phyloP scores from a whole-genome alignment of 2,113 vertebrate species.

The Aphelocoma coerulescens region DNA sequence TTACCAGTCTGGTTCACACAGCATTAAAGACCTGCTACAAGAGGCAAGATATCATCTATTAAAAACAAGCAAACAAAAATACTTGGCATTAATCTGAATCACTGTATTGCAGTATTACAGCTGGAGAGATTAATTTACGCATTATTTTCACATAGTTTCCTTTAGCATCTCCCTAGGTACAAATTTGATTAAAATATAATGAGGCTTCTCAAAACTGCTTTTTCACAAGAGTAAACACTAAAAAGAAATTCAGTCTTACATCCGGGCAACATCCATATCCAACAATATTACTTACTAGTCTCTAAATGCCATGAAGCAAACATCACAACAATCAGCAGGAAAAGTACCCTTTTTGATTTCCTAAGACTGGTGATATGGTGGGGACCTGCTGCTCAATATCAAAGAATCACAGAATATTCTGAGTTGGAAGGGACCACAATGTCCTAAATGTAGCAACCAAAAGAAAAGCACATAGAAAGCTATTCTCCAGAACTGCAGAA shows the following conservation, averaged over 20 bases:
- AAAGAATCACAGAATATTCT: background rate
- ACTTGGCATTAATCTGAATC: conserved; percentile 31
- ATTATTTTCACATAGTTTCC: conserved; percentile 20
- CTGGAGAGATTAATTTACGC: conserved; percentile 10
- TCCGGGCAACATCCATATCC: background rate
- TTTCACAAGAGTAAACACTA: conserved; percentile 22
- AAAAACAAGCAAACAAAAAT: background rate
- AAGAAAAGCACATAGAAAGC: background rate
- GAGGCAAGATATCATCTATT: background rate
- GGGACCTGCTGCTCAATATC: background rate
- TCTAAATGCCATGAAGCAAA: background rate
- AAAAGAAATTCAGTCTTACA: conserved; percentile 11
- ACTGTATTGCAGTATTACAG: background rate
- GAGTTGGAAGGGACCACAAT: background rate
- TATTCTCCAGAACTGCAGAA: background rate
- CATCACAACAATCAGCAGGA: background rate
- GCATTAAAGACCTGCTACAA: conserved; percentile 3
- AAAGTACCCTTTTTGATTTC: background rate
- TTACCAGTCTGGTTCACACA: background rate
- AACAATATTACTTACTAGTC: background rate
- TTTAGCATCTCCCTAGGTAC: conserved; percentile 43
- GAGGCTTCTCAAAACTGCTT: conserved; percentile 29
- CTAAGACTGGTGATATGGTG: background rate
- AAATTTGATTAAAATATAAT: conserved; percentile 49
- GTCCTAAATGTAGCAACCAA: background rate